Percentiles rank a stretch among this genome's conserved stretches.
Evolutionary conservation across 2,113 vertebrate species (phyloP).

Genomic region (Cebidichthys violaceus): DNA sequence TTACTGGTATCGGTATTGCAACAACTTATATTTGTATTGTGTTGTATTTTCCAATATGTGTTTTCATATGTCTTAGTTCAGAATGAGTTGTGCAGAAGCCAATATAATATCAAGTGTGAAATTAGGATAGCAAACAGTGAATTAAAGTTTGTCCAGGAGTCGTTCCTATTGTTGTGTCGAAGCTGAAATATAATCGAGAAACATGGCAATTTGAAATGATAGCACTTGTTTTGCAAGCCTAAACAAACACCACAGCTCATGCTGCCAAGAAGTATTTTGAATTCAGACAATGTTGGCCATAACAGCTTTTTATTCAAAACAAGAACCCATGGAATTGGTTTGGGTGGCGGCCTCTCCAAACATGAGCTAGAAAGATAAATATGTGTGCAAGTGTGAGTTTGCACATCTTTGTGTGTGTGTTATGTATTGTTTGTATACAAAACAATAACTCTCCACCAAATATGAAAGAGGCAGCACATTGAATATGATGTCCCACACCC

Average conservation of each 20-base stretch:
- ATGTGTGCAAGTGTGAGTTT: slow-evolving; percentile 26
- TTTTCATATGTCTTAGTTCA: not conserved
- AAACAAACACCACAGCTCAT: slow-evolving; percentile 7
- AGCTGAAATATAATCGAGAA: slow-evolving; percentile 22
- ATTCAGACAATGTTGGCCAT: slow-evolving; percentile 59
- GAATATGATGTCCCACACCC: slow-evolving; percentile 42
- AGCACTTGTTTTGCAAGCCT: slow-evolving; percentile 48
- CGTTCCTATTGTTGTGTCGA: slow-evolving; percentile 14
- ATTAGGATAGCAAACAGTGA: not conserved
- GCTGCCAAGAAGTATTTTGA: slow-evolving; percentile 49
- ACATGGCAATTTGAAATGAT: slow-evolving; percentile 37
- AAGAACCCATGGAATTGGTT: slow-evolving; percentile 51
- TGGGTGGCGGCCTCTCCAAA: slow-evolving; percentile 60
- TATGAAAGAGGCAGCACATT: slow-evolving; percentile 40
- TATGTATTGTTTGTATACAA: slow-evolving; percentile 36
- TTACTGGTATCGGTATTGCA: not conserved
- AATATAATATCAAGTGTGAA: not conserved
- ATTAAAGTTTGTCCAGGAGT: slow-evolving; percentile 1
- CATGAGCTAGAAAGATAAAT: slow-evolving; percentile 55
- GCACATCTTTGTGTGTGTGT: slow-evolving; percentile 14
- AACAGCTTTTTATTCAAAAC: slow-evolving; percentile 66
- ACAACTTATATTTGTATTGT: not conserved
- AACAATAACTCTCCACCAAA: slow-evolving; percentile 55
- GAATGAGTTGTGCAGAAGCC: not conserved
- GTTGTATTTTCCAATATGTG: not conserved